phyloP scores from a whole-genome alignment of 2,113 vertebrate species.

The Sterna hirundo region DNA sequence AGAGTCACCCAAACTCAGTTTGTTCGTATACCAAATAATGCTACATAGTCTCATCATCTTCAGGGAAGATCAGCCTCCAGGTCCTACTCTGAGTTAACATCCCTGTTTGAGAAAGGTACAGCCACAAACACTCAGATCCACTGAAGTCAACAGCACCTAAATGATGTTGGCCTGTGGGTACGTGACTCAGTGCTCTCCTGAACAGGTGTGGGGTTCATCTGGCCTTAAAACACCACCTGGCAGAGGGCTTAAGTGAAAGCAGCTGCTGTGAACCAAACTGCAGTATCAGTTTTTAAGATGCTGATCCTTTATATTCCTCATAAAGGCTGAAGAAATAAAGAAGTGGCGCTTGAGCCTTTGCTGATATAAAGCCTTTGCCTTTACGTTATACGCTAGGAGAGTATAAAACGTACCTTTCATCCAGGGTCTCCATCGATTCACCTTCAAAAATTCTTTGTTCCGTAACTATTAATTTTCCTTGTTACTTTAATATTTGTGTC shows the following conservation, averaged over 20 bases:
- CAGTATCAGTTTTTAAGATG: neutral
- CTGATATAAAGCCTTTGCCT: neutral
- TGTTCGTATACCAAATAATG: neutral
- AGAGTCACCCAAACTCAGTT: neutral
- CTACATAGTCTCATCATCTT: neutral
- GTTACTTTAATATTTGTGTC: neutral
- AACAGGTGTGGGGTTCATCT: neutral
- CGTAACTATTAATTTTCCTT: neutral
- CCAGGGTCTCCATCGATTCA: neutral
- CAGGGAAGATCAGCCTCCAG: neutral
- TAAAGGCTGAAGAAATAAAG: neutral
- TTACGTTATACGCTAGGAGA: neutral
- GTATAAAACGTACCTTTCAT: neutral
- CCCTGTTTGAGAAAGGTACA: neutral
- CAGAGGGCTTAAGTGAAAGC: neutral
- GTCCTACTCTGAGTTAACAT: neutral
- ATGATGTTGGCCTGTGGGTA: neutral
- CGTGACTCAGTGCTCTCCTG: neutral
- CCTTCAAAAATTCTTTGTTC: neutral
- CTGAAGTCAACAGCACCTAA: neutral
- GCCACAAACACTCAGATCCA: neutral
- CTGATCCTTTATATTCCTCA: neutral
- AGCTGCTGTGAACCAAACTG: neutral
- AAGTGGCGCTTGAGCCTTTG: neutral
- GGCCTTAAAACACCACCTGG: neutral